Evolutionary conservation across 2,888 invertebrate species (phyloP).

Genomic region (Drosophila phalerata): DNA sequence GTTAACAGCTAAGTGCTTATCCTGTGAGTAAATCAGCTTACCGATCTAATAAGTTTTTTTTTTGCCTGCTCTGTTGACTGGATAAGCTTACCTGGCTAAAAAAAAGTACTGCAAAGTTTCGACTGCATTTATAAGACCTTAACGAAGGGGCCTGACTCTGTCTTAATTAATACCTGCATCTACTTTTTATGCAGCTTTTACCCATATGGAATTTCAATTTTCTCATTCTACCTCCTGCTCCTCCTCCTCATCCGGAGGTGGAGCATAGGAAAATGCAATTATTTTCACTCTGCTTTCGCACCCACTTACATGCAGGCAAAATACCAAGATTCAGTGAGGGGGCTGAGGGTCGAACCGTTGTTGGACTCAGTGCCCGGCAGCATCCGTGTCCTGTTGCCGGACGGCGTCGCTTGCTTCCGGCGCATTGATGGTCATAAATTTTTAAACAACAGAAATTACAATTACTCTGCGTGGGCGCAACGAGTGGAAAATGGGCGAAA

Average conservation of each 20-base stretch:
- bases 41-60: conserved; percentile 67
- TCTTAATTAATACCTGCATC: conserved; percentile 53
- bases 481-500: conserved; percentile 58
- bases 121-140: conserved; percentile 15
- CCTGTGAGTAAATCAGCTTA: conserved; percentile 66
- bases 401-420: conserved; percentile 51
- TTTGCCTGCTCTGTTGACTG: background rate
- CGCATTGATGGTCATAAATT: conserved; percentile 77
- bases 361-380: background rate
- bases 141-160: conserved; percentile 12
- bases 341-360: too few relatives aligned
- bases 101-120: background rate
- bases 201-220: conserved; percentile 72
- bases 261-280: conserved; percentile 65
- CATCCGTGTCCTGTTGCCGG: conserved; percentile 22
- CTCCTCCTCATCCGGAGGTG: background rate
- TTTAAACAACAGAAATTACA: conserved; percentile 79
- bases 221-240: conserved; percentile 20
- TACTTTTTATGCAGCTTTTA: conserved; percentile 12
- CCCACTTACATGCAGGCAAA: conserved; percentile 35
- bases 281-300: conserved; percentile 64
- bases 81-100: conserved; percentile 17
- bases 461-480: conserved; percentile 50
- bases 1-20: conserved; percentile 74
- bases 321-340: background rate